A percentile compares a stretch with the other conserved stretches of the same genome.
These are phyloP conservation scores for Chloebia gouldiae DNA, from an alignment of 2,113 vertebrate genomes.

Conservation along the genomic window DNA sequence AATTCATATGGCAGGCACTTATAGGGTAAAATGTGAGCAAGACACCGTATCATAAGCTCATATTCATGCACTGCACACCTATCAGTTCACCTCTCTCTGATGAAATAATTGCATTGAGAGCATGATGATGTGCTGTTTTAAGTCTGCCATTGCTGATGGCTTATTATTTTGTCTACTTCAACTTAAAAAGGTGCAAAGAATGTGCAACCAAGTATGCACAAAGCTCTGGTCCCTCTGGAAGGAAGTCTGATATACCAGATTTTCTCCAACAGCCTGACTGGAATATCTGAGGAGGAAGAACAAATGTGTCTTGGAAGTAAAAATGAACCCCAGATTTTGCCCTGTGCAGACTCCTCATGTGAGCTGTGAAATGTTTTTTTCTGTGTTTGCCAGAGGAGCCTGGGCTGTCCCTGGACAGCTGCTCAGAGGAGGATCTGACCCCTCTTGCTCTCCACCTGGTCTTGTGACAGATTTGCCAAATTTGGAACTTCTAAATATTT, in stretches of 20 bases:
- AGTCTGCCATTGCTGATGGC: background rate
- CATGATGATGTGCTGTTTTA: background rate
- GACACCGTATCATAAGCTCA: background rate
- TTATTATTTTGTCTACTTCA: background rate
- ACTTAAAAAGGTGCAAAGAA: background rate
- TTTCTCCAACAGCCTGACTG: background rate
- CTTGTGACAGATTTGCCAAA: background rate
- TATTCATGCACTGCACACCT: background rate
- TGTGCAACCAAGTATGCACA: background rate
- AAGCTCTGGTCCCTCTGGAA: background rate
- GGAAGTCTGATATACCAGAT: background rate
- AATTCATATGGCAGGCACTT: background rate
- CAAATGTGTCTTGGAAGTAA: background rate
- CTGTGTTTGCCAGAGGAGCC: background rate
- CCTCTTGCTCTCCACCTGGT: background rate
- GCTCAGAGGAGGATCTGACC: background rate
- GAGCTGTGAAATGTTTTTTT: background rate
- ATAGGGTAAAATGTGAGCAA: background rate
- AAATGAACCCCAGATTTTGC: background rate
- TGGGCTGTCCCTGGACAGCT: background rate
- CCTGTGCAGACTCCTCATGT: background rate
- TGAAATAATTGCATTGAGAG: conserved; percentile 13
- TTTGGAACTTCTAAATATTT: background rate
- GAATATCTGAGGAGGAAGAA: background rate
- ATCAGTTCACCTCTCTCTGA: background rate